These are phyloP conservation scores for Axis porcinus DNA, from an alignment of 2,113 vertebrate genomes.

Conservation along the genomic window DNA sequence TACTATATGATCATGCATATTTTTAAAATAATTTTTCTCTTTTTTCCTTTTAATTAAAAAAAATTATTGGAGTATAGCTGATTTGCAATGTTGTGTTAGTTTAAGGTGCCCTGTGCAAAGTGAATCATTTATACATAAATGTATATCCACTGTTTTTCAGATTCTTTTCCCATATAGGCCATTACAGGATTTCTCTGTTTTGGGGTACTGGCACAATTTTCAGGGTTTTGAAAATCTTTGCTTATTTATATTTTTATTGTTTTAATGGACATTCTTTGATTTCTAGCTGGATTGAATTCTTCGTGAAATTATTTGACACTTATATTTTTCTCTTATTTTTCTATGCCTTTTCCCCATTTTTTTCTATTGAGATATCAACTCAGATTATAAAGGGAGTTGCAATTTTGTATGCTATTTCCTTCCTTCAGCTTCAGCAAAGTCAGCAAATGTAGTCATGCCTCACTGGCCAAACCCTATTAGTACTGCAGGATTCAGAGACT, in stretches of 20 bases:
- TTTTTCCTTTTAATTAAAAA: background rate
- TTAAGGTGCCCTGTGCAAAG: background rate
- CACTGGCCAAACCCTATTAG: conserved; percentile 59
- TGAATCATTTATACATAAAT: background rate
- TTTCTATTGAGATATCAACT: background rate
- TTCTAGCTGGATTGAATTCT: background rate
- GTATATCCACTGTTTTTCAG: background rate
- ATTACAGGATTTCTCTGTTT: background rate
- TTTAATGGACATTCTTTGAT: background rate
- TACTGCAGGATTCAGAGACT: conserved; percentile 57
- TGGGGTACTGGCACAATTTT: background rate
- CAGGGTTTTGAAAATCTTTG: background rate
- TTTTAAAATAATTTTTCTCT: background rate
- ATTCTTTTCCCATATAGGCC: background rate
- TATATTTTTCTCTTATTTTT: background rate
- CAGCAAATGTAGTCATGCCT: conserved; percentile 59
- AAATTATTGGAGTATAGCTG: background rate
- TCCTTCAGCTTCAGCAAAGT: conserved; percentile 19
- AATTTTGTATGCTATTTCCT: background rate
- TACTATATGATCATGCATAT: background rate
- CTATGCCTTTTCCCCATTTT: background rate
- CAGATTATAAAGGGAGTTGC: background rate
- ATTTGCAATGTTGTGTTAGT: background rate
- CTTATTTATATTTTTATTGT: background rate
- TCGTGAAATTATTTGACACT: background rate